Conservation (phyloP, 2,113 vertebrate species). For the Bambusicola thoracicus region DNA sequence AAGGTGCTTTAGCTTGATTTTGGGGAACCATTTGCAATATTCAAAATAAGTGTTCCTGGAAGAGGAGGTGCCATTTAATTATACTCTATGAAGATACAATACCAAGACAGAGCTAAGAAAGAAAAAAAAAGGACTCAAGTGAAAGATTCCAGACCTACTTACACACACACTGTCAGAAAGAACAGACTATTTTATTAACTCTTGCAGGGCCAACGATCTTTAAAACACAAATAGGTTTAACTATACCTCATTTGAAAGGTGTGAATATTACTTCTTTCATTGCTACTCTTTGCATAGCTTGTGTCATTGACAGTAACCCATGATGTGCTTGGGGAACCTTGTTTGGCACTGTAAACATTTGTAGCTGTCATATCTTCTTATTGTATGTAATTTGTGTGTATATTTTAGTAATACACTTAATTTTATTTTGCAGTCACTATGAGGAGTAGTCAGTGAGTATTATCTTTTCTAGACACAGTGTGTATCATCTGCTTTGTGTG, state of each 20-base stretch:
- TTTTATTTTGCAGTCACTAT: neutral
- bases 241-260: neutral
- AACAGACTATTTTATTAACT: neutral
- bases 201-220: neutral
- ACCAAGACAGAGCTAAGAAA: neutral
- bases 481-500: neutral
- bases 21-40: neutral
- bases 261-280: neutral
- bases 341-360: neutral
- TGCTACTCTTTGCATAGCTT: constrained; percentile 1
- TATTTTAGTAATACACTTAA: neutral
- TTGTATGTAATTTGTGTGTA: neutral
- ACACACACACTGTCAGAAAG: neutral
- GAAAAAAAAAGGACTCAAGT: too few relatives aligned
- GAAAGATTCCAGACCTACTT: neutral
- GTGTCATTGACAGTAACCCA: neutral
- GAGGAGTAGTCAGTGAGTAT: neutral
- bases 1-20: neutral
- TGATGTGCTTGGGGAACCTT: neutral
- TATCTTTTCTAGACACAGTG: neutral
- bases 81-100: neutral
- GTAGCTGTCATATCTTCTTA: neutral
- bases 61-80: neutral
- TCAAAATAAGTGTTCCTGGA: neutral
- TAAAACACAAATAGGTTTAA: constrained; percentile 3